Evolutionary conservation across 1,140 invertebrate genomes (phyloP).

Genomic region (Centruroides sculpturatus): DNA sequence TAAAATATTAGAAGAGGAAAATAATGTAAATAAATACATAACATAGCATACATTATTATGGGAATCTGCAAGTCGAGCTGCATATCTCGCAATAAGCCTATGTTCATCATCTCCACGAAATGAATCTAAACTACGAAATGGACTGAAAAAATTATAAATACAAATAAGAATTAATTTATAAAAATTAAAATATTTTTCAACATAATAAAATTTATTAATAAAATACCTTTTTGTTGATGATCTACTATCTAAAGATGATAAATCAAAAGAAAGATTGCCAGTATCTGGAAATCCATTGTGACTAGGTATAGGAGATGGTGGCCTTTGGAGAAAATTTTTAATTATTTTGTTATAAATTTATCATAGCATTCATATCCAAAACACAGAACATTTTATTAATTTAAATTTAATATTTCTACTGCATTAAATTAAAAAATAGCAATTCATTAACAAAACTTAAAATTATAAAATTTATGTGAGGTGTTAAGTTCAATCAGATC

Average conservation of each 20-base stretch:
- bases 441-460: too few relatives aligned
- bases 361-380: not conserved
- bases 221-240: conserved; percentile 47
- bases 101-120: conserved; percentile 78
- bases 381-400: not conserved
- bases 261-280: conserved; percentile 50
- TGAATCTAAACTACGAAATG: conserved; percentile 31
- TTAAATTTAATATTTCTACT: too few relatives aligned
- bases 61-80: conserved; percentile 77
- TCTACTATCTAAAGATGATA: conserved; percentile 63
- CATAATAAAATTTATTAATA: too few relatives aligned
- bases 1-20: not conserved
- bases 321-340: conserved; percentile 35
- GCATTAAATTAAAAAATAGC: too few relatives aligned
- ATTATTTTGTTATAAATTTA: not conserved
- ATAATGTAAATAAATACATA: not conserved
- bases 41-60: conserved; percentile 54
- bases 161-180: not conserved
- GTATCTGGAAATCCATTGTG: conserved; percentile 70
- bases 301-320: conserved; percentile 68
- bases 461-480: too few relatives aligned
- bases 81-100: conserved; percentile 86
- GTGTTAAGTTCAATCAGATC: too few relatives aligned
- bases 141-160: conserved; percentile 7
- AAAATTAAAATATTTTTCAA: too few relatives aligned